Base-by-base conservation (phyloP, 2,797 vertebrate genomes). In the Crypturellus tataupa region DNA sequence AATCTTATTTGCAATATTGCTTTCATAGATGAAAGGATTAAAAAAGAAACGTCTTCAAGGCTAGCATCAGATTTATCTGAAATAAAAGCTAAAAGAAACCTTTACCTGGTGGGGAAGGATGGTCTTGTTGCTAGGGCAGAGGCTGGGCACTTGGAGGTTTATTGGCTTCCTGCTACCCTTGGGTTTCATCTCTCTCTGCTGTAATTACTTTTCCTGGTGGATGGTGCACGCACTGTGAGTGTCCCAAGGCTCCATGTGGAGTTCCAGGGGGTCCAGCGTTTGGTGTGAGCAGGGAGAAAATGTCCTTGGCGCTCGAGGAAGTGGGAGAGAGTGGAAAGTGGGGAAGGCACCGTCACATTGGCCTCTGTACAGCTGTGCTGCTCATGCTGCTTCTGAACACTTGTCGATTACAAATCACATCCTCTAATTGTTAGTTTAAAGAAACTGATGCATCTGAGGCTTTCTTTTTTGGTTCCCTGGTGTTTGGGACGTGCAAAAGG, bases 141-240 rank as follows among this genome's bases (percentile, higher is more conserved):
- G 12, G 7, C 2, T 80, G 47, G 55, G 29, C 10, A 12, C 20
- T 7, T 17, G n/a, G 37, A 17, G 3, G 2, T 55, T 29, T 53
- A 5, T 37, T 47, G 70, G 17, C 29, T 80, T 65, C 20, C 24
- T 35, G 63, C 49, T 39, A 16, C 18, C 75, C 42, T 55, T 63
- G 53, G 27, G 37, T 29, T 80, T 63, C 13, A 44, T 53, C 15
- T 70, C 35, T 46, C 56, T 71, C 24, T 78, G 62, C 58, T 39
- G 12, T 35, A 0, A 0, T 9, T 29, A 19, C 56, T 53, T 24
- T 63, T 47, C 16, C 46, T 46, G 58, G 39, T 0, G 0, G 44
- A 42, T 13, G 29, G 33, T 29, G 1, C 56, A 24, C 5, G 6
- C 17, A 25, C 14, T 16, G 25, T 21, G 24, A 25, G 59, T n/a